Evolutionary conservation across 1,140 invertebrate species (phyloP).

Genomic region (Oreohelix idahoensis): DNA sequence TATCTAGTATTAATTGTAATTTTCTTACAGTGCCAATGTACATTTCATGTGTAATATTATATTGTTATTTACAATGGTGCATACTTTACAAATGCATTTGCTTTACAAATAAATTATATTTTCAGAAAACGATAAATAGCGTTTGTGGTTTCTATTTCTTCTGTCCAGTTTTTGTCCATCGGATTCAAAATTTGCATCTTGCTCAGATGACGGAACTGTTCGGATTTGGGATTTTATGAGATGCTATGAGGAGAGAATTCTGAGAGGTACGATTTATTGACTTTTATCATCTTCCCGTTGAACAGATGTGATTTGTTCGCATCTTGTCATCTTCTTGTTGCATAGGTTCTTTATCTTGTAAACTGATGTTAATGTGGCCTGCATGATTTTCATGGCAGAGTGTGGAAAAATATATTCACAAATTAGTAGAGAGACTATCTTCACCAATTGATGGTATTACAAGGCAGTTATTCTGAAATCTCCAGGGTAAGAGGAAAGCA

Average conservation of each 20-base stretch:
- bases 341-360: no score
- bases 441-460: no score
- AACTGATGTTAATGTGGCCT: no score
- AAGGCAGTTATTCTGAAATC: no score
- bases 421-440: no score
- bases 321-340: no score
- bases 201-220: conserved; percentile 98
- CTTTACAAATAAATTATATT: conserved; percentile 32
- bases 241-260: conserved; percentile 95
- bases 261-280: conserved; percentile 81
- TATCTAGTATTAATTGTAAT: no score
- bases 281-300: neutral
- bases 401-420: no score
- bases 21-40: neutral
- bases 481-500: no score
- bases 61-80: neutral
- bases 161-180: conserved; percentile 94
- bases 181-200: conserved; percentile 98
- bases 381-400: no score
- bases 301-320: neutral
- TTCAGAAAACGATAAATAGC: conserved; percentile 19
- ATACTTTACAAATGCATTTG: conserved; percentile 18
- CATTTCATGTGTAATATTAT: neutral
- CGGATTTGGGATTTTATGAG: conserved; percentile 98
- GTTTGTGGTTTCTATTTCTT: conserved; percentile 36